Evolutionary conservation across 2,888 invertebrate species (phyloP), one percentile per base, ranked within the genome.

Genomic region (Tridacna gigas): DNA sequence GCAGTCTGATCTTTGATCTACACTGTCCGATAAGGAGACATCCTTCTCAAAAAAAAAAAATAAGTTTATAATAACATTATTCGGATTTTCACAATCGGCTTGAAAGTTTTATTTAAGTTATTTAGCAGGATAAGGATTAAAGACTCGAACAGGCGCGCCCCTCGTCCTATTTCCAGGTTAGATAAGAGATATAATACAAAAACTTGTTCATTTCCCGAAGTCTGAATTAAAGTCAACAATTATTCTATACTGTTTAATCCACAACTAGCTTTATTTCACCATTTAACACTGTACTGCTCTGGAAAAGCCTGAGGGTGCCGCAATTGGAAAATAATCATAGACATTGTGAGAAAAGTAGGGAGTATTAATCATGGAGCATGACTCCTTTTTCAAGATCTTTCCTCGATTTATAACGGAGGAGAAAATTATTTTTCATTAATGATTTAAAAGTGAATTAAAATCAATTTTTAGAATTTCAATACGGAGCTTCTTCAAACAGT

Each of bases 221-320:
- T 71, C 45, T 45, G 51, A 22, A 61, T 63, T 65, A 18, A 65
- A 51, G 25, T 66, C 67, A 37, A 4, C 66, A 77, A 77, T 77
- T 77, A 66, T 25, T 9, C 48, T 48, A 77, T 77, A 77, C 48
- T 51, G 77, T 77, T 77, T 77, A 67, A 77, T 77, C 22, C 66
- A 45, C n/a, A 20, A 48, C 51, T 20, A 26, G 77, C 47, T 77
- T 77, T 67, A 48, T 25, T 74, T 51, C 51, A 25, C 56, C 51
- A 60, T 74, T 60, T 25, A 25, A 63, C 63, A 25, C 63, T 63
- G 15, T 63, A 12, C 63, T 2, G 3, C 20, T 56, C 3, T 9
- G 9, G 20, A 20, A 56, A 56, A 56, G 20, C 18, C 15, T 56
- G 15, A 11, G 11, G 11, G 56, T 9, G 37, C 56, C 20, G 56